These are phyloP conservation scores for Podarcis muralis DNA, from an alignment of 2,113 vertebrate species.

Conservation along the genomic window DNA sequence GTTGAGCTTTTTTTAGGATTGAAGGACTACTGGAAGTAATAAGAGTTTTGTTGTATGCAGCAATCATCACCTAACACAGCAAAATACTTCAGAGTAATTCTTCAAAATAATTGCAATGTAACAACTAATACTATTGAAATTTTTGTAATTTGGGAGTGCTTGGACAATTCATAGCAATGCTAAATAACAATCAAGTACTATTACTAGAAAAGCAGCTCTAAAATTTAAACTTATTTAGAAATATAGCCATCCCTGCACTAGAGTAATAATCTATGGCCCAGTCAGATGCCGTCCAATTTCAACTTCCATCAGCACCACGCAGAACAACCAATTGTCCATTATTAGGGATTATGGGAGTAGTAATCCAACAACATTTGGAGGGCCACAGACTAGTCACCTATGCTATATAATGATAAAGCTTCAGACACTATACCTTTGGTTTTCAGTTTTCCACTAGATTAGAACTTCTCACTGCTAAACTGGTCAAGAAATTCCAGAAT, in stretches of 20 bases:
- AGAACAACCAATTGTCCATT: too few species aligned
- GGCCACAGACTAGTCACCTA: too few species aligned
- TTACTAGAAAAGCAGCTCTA: background rate
- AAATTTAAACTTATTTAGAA: background rate
- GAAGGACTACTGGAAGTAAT: background rate
- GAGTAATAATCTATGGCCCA: too few species aligned
- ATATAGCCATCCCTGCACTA: background rate
- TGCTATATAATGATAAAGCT: background rate
- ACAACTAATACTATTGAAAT: background rate
- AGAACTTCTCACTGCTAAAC: background rate
- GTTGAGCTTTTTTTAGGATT: background rate
- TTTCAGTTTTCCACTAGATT: background rate
- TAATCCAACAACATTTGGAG: too few species aligned
- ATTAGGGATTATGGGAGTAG: too few species aligned
- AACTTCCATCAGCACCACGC: too few species aligned
- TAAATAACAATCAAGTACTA: background rate
- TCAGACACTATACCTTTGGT: background rate
- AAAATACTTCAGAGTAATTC: background rate
- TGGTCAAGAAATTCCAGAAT: background rate
- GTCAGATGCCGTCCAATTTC: too few species aligned
- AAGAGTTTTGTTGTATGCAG: background rate
- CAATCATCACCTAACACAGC: background rate
- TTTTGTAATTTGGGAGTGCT: background rate
- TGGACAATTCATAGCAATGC: background rate
- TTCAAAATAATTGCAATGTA: background rate